Evolutionary conservation across 2,113 vertebrate genomes (phyloP).

Genomic region (Trochalopteron elliotii): DNA sequence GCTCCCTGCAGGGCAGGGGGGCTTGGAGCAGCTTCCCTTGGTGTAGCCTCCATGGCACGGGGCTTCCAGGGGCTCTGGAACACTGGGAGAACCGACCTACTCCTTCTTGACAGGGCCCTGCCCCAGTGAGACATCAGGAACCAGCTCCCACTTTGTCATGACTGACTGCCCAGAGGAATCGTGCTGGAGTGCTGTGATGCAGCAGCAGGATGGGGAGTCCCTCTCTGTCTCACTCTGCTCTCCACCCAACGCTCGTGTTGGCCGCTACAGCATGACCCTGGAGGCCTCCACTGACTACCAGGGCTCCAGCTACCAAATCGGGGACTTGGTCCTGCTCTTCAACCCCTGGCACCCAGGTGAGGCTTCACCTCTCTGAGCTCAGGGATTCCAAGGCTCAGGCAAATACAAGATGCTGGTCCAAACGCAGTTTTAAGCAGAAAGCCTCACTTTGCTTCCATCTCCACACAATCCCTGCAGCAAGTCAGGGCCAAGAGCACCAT

Average conservation of each 20-base stretch:
- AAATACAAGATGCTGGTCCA: accelerated
- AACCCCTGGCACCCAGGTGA: slow-evolving; percentile 93
- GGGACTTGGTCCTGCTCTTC: slow-evolving; percentile 86
- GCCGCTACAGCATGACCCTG: slow-evolving; percentile 82
- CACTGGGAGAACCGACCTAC: neutral
- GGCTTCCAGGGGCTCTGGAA: neutral
- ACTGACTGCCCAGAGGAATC: slow-evolving; percentile 64
- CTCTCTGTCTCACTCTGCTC: slow-evolving; percentile 77
- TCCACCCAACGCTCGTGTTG: slow-evolving; percentile 78
- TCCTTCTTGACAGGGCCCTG: slow-evolving; percentile 76
- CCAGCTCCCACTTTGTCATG: slow-evolving; percentile 78
- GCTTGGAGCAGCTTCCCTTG: neutral
- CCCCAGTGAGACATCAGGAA: slow-evolving; percentile 79
- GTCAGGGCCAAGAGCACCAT: accelerated
- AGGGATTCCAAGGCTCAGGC: accelerated
- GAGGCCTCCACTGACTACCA: slow-evolving; percentile 44
- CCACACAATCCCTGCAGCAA: accelerated
- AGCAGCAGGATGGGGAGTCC: slow-evolving; percentile 63
- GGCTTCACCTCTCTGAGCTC: neutral
- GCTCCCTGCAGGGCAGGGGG: accelerated
- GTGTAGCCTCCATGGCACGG: accelerated
- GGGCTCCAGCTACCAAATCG: slow-evolving; percentile 67
- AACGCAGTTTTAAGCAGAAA: neutral
- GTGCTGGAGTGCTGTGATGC: slow-evolving; percentile 76
- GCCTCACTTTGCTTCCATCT: neutral